These are phyloP conservation scores for Hystrix brachyura DNA, from an alignment of 2,113 vertebrate species.

Conservation along the genomic window DNA sequence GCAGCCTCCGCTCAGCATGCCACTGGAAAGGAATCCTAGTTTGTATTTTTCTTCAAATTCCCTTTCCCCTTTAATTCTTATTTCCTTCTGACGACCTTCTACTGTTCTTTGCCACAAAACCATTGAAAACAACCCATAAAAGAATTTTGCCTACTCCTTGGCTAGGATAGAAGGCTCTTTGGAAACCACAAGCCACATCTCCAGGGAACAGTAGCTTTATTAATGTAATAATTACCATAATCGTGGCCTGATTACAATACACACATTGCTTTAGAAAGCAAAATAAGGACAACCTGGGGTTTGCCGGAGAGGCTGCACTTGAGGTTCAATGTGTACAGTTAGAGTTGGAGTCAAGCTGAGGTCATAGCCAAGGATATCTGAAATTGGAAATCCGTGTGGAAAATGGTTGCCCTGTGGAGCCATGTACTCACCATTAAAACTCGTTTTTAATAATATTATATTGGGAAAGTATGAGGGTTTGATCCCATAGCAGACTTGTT, in stretches of 20 bases:
- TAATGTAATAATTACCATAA: conserved; percentile 82
- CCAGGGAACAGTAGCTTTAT: conserved; percentile 77
- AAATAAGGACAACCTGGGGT: conserved; percentile 67
- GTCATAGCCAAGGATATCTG: conserved; percentile 71
- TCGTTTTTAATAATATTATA: conserved; percentile 64
- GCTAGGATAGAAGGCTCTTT: conserved; percentile 59
- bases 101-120: conserved; percentile 74
- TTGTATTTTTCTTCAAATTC: conserved; percentile 69
- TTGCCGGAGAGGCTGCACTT: conserved; percentile 69
- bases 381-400: conserved; percentile 70
- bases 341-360: conserved; percentile 75
- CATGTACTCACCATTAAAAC: conserved; percentile 53
- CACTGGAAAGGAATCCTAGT: conserved; percentile 53
- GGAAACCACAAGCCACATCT: conserved; percentile 80
- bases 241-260: conserved; percentile 57
- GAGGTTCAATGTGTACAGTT: conserved; percentile 73
- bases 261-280: conserved; percentile 79
- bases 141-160: conserved; percentile 67
- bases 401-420: conserved; percentile 54
- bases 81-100: conserved; percentile 76
- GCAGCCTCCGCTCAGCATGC: not conserved
- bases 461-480: conserved; percentile 63
- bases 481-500: conserved; percentile 1
- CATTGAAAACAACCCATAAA: conserved; percentile 68
- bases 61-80: conserved; percentile 69